Base-by-base conservation (phyloP, 1,140 invertebrate genomes). In the Globodera rostochiensis region DNA sequence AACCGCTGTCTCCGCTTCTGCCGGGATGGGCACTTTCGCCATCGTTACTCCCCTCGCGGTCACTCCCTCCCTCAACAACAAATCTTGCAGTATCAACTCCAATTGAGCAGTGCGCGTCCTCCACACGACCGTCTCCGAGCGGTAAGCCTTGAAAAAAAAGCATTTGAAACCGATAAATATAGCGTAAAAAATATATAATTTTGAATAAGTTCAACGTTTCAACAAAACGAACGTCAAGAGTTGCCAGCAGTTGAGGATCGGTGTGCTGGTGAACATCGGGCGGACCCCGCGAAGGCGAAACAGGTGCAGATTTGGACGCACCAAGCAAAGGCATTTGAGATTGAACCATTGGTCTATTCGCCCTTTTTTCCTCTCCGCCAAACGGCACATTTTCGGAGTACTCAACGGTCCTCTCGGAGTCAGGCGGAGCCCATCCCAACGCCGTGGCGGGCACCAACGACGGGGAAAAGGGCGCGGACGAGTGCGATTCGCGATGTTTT, bases 101-200 rank as follows among this genome's bases (percentile, higher is more conserved):
- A 89, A 75, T 80, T 89, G 86, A 9, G 88, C 87, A 47, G 87
- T 85, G 75, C 89, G 89, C 19, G 85, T 90, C 73, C 88, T 66
- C 87, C 88, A 89, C 21, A 89, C 79, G 11, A 90, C 74, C 5
- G 88, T 88, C 80, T 89, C 88, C 75, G 87, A 86, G 60, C 89
- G 86, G 73, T 88, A 90, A 11, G 88, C 88, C 85, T 78, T 66
- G 9, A 49, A 74, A 49, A 77, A 36, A 4, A 7, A 19, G 47
- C 57, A 83, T 74, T 83, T 76, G 36, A 36, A 36, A 36, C 36
- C 3, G 36, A 36, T 36, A 36, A 36, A 3, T n/a, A 36, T 36
- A 36, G 3, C 36, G 1, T 36, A 36, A 36, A 36, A 36, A 36
- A 1, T 36, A 36, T 36, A 36, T 36, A 36, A 36, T 36, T 36